Percentiles rank a stretch among this genome's conserved stretches.
Evolutionary conservation across 2,113 vertebrate genomes (phyloP).

Genomic region (Sula dactylatra): DNA sequence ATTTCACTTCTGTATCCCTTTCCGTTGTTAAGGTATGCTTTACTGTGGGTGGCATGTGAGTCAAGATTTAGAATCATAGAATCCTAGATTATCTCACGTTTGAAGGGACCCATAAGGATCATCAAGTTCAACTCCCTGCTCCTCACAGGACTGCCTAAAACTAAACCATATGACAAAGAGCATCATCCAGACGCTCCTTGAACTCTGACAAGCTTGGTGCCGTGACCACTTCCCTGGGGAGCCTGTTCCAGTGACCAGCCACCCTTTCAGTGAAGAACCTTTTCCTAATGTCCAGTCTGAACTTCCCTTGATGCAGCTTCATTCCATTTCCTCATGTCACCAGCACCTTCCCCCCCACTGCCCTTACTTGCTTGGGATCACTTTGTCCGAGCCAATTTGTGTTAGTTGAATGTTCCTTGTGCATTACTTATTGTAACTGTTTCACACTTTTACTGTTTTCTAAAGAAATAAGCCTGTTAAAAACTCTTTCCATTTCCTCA

Average conservation of each 20-base stretch:
- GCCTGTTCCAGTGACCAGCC: accelerated
- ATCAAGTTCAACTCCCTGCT: background rate
- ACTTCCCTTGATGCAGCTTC: background rate
- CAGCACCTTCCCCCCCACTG: background rate
- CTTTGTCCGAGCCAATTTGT: background rate
- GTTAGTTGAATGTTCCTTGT: background rate
- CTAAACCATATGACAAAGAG: background rate
- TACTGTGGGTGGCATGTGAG: background rate
- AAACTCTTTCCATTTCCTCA: background rate
- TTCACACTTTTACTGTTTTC: background rate
- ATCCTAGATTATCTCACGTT: background rate
- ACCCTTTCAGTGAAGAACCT: background rate
- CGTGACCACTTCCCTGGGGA: background rate
- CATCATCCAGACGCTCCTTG: accelerated
- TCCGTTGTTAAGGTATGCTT: background rate
- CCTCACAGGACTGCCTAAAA: background rate
- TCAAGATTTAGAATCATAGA: background rate
- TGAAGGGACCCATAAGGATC: background rate
- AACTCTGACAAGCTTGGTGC: background rate
- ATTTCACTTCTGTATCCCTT: background rate
- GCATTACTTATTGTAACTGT: background rate
- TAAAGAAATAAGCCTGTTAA: background rate
- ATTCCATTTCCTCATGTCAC: background rate
- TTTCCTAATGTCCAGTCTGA: background rate
- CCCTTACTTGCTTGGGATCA: background rate